Evolutionary conservation across 2,888 invertebrate genomes (phyloP), one percentile per base, ranked within the genome.

Genomic region (Leucoptera coffeella): DNA sequence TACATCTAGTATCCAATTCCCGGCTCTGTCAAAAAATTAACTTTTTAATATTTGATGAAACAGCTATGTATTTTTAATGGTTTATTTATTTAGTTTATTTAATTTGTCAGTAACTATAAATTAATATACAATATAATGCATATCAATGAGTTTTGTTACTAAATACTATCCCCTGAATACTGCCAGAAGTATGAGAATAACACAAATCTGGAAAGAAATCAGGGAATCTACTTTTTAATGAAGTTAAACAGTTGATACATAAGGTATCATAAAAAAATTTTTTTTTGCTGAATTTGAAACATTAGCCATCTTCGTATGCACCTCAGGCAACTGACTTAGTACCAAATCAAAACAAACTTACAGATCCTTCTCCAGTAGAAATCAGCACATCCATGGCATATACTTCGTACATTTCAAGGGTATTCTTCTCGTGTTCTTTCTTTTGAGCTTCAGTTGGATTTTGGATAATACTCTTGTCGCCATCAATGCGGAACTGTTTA

Each of bases 321-420:
- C 9, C 6, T 9, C 6, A 17, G 6, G 9, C 9, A 8, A 17
- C 17, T 17, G 17, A 8, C 7, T 17, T n/a, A n/a, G n/a, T n/a
- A n/a, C n/a, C n/a, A n/a, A n/a, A n/a, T n/a, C n/a, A n/a, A n/a
- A 10, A 10, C 10, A 14, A 19, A 67, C 78, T 65, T 61, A 86
- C 86, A 55, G 88, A 80, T 46, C 94, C 95, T 50, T 95, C 95
- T 25, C 97, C 97, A 29, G 92, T 85, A 45, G 94, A 92, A 32
- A 99, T 78, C 31, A 99, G 78, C n/a, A 99, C 91, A 73, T 97
- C 97, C 77, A 99, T 88, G 14, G 92, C 96, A 65, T 95, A 99
- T 1, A 96, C 97, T 71, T 99, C 99, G 57, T 96, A 86, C 28
- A 87, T 85, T 52, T 95, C 95, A 53, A 99, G 82, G 32, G 87